Evolutionary conservation across 1,140 invertebrate genomes (phyloP), one percentile per base, ranked within the genome.

Genomic region (Bombus sibiricus): DNA sequence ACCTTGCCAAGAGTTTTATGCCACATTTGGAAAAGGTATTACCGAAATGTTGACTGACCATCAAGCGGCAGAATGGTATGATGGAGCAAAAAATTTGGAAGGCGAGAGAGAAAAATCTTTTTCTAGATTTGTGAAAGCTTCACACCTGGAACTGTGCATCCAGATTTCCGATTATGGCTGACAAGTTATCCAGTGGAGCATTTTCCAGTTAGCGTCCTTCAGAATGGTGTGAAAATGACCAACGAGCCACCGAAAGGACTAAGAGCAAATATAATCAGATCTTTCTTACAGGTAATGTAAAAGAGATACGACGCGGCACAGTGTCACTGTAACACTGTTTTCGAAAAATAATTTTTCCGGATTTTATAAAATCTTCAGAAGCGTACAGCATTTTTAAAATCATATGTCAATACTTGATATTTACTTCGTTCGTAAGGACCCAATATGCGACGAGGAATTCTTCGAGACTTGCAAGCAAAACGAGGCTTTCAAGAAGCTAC

Each of bases 171-270:
- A 34, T 94, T 99, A 18, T 99, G 98, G 98, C 94, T 99, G 41
- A 99, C 98, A 1, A 98, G 98, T 57, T 99, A 99, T 93, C 98
- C 98, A 0, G 97, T 97, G 0, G 97, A 97, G 10, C 96, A 97
- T 93, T 99, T 99, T 93, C 98, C 99, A 0, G 97, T 99, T 2
- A 97, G 98, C 43, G 97, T 99, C n/a, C 95, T 99, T 59, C 98
- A 99, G 95, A 99, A 98, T 93, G 98, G 98, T 43, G 97, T 99
- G 1, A 99, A 99, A 95, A 99, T 99, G 97, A 99, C 98, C 2
- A 99, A 99, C 93, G 98, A 99, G 94, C 98, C 98, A 4, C 98
- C 98, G 2, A 97, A 98, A 95, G 97, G 97, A 72, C 92, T 98
- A 13, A 95, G 96, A 82, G 97, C 97, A 1, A 98, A 98, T 92